phyloP scores from a whole-genome alignment of 2,797 vertebrate species.

The Fringilla coelebs region DNA sequence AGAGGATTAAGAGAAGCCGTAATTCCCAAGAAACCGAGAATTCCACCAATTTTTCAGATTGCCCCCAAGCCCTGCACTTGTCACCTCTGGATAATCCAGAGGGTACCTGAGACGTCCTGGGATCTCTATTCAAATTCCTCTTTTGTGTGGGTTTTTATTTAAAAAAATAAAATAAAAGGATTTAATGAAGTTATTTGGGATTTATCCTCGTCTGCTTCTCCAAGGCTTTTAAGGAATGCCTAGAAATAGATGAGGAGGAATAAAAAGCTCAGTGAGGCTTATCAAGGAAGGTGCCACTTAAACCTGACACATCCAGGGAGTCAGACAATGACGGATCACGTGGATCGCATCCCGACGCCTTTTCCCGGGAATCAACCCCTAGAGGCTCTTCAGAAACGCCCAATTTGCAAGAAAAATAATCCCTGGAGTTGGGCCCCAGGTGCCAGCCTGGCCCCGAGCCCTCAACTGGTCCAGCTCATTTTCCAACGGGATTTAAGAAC shows the following conservation, averaged over 20 bases:
- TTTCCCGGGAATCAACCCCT: background rate
- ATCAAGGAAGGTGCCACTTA: background rate
- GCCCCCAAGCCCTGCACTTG: background rate
- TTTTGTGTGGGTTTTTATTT: background rate
- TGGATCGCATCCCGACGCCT: fast-evolving
- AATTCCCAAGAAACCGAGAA: background rate
- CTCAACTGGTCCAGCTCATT: background rate
- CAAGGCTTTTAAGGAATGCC: background rate
- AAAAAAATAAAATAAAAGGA: background rate
- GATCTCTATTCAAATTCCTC: background rate
- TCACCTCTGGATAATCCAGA: background rate
- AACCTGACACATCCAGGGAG: background rate
- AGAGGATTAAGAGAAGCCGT: background rate
- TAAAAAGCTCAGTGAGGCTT: background rate
- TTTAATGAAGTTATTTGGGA: background rate
- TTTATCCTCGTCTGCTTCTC: background rate
- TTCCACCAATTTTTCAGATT: background rate
- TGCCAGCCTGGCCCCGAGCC: background rate
- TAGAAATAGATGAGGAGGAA: background rate
- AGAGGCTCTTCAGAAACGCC: background rate
- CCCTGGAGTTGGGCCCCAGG: background rate
- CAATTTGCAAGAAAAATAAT: background rate
- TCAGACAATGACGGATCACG: background rate
- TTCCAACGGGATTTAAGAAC: background rate
- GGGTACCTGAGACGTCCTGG: fast-evolving